Evolutionary conservation across 2,113 vertebrate genomes (phyloP).

Genomic region (Rhombomys opimus): DNA sequence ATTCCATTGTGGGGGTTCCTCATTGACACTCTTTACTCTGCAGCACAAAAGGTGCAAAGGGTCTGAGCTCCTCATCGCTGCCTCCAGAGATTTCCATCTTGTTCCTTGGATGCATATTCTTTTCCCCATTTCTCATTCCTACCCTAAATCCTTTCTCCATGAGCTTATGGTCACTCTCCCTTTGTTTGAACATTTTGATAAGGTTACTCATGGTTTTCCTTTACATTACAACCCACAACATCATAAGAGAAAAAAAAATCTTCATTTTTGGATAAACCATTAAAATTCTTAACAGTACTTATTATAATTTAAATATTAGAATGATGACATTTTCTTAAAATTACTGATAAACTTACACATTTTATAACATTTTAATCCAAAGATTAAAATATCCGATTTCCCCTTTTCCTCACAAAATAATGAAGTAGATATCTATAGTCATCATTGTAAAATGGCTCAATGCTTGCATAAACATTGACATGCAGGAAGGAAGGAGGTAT

Average conservation of each 20-base stretch:
- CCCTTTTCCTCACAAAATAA: not conserved
- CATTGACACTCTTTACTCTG: not conserved
- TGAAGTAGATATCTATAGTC: not conserved
- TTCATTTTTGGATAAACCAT: not conserved
- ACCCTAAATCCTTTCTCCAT: not conserved
- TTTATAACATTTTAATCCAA: not conserved
- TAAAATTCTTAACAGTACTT: constrained; percentile 19
- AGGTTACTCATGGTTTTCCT: constrained; percentile 31
- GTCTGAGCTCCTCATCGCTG: not conserved
- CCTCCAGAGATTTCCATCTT: not conserved
- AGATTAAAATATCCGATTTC: not conserved
- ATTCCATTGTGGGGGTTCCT: not conserved
- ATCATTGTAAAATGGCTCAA: not conserved
- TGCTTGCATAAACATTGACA: not conserved
- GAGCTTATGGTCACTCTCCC: not conserved
- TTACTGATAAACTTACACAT: not conserved
- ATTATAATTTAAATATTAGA: not conserved
- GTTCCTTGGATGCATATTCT: not conserved
- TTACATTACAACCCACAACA: not conserved
- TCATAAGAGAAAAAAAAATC: not conserved
- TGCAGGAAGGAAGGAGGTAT: not conserved
- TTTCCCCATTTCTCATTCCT: not conserved
- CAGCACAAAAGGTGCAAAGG: not conserved
- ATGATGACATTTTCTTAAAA: constrained; percentile 1
- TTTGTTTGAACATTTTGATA: constrained; percentile 6